Percentiles rank a stretch among this genome's conserved stretches.
These are phyloP conservation scores for Uria aalge DNA, from an alignment of 2,113 vertebrate species.

Conservation along the genomic window DNA sequence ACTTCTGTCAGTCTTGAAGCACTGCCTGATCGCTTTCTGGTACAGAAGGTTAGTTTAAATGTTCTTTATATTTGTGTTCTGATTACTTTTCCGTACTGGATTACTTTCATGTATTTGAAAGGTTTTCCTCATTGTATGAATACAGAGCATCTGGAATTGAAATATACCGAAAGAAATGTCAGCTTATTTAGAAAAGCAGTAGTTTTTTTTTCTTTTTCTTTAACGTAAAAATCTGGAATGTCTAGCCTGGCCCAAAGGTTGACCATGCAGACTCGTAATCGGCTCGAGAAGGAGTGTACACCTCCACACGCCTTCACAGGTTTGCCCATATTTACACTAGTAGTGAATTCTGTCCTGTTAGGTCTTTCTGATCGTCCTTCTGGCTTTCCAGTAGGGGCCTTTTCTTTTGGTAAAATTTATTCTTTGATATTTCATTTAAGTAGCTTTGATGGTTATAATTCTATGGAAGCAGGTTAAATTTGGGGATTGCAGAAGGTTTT, in stretches of 20 bases:
- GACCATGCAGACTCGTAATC: accelerated
- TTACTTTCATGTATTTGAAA: not conserved
- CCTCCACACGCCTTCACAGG: accelerated
- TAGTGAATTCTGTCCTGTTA: not conserved
- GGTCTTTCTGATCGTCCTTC: not conserved
- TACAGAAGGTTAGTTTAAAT: not conserved
- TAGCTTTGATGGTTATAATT: not conserved
- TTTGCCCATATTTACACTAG: not conserved
- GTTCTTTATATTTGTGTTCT: not conserved
- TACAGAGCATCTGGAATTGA: not conserved
- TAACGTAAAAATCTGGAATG: not conserved
- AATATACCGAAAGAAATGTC: not conserved
- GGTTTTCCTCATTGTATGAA: not conserved
- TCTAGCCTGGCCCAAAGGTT: not conserved
- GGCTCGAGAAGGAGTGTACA: not conserved
- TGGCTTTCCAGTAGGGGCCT: not conserved
- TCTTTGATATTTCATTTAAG: not conserved
- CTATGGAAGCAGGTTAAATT: not conserved
- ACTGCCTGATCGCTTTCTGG: not conserved
- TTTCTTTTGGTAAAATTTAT: not conserved
- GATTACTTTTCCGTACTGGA: not conserved
- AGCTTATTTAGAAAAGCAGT: not conserved
- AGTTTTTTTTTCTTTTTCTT: not conserved
- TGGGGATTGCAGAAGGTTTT: not conserved
- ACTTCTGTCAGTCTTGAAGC: not conserved